phyloP scores from a whole-genome alignment of 1,140 invertebrate genomes.

The Calosoma granatense region DNA sequence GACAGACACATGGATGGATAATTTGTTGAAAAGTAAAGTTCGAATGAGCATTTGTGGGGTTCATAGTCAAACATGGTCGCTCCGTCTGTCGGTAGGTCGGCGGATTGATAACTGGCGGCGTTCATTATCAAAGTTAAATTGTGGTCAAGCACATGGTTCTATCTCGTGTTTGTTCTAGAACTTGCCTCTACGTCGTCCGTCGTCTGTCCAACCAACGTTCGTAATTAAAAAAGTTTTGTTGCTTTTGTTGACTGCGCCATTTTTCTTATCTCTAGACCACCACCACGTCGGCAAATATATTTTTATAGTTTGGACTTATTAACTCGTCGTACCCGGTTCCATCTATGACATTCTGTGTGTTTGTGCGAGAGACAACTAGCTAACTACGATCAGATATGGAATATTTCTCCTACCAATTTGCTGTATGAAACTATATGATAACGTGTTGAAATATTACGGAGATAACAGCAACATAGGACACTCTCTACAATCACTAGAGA shows the following conservation, averaged over 20 bases:
- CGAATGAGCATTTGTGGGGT: no score
- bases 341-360: no score
- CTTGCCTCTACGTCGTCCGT: not conserved
- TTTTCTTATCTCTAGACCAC: constrained; percentile 2
- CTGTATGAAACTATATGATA: no score
- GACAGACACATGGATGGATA: no score
- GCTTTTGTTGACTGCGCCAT: constrained; percentile 5
- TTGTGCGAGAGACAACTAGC: no score
- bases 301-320: constrained; percentile 5
- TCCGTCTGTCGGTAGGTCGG: no score
- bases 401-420: no score
- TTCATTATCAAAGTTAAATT: constrained; percentile 7
- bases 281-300: constrained; percentile 4
- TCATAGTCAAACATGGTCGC: not conserved
- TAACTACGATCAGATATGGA: no score
- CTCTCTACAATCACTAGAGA: no score
- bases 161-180: constrained; percentile 3
- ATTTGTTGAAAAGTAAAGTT: not conserved
- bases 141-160: not conserved
- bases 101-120: not conserved
- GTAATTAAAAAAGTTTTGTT: constrained; percentile 9
- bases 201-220: no score
- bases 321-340: not conserved
- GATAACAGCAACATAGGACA: no score
- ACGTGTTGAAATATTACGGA: no score